Base-by-base conservation (phyloP, 2,113 vertebrate species). In the Psophia crepitans region DNA sequence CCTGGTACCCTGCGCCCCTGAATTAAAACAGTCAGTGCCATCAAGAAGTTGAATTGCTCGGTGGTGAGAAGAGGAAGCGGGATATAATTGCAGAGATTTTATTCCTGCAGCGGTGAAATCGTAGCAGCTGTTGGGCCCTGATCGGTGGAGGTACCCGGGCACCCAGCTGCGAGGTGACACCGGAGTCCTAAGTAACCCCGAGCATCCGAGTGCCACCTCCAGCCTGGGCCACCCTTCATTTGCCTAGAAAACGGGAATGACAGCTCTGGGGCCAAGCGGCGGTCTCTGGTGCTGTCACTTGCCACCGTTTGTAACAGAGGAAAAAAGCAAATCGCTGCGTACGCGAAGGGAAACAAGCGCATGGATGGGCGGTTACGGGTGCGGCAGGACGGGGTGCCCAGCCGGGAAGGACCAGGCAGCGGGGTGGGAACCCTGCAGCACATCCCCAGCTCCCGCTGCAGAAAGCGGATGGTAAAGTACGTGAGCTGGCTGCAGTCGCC, bases 1-100 rank as follows among this genome's bases (percentile, higher is more conserved):
- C 8, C 57, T 13, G 80, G 32, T 30, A 20, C 37, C 24, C 53
- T 9, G 48, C 35, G 12, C 12, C 26, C 41, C 53, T 5, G 23
- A 16, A 27, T n/a, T n/a, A n/a, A n/a, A n/a, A n/a, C 58, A 41
- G 11, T 27, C 0, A 1, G 6, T 27, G 69, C 46, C 2, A 2
- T 9, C 17, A 19, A 69, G 20, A 69, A 35, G 4, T 4, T 1
- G 5, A 3, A 51, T 87, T 65, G 74, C 70, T 70, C 2, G 1
- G 26, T 4, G 56, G 10, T 24, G 64, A 48, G 69, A 37, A 4
- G 12, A 22, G 13, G 33, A 16, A 49, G 6, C 0, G 3, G 51
- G 41, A 68, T 79, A 8, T 33, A 49, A 54, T 7, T 1, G 18
- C 9, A 8, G 12, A 1, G 32, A 23, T 30, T 51, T 91, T 48